Evolutionary conservation across 2,113 vertebrate species (phyloP), one percentile per base, ranked within the genome.

Genomic region (Poicephalus meyeri): DNA sequence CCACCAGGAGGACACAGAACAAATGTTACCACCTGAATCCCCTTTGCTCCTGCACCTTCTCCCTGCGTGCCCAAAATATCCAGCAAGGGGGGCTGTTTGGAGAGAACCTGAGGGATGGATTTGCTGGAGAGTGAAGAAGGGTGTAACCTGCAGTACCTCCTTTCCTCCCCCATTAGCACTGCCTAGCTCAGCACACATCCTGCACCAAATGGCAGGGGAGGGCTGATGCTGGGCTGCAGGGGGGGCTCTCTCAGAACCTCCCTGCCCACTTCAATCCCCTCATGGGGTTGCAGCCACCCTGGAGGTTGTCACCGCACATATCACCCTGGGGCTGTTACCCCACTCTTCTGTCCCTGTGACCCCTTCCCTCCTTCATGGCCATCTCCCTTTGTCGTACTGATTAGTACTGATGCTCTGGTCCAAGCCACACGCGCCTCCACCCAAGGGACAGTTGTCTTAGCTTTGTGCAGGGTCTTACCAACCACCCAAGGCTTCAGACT

Each of bases 11-110:
- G 56, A 96, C 1, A 2, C 56, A 35, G 69, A 86, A 87, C 53
- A 94, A 93, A 92, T 56, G 66, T 83, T 69, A 58, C 70, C 91
- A 90, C 93, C 88, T 95, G 88, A 94, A 68, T 78, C 5, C 37
- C 29, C 28, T n/a, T 35, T 46, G 7, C 35, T 58, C 47, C 77
- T 15, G 26, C 73, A 91, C 77, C 83, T 88, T 86, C 44, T 76
- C 80, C 60, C 86, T 49, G 8, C 55, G 3, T 58, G 55, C 55
- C 44, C 2, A 1, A 90, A 88, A 65, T 78, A 18, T 25, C 16
- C 41, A 53, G 46, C 1, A 17, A 5, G 37, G 2, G 1, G 14
- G 5, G 7, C 29, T 68, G 9, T 70, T 39, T 58, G 44, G 44
- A 65, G 37, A 52, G 64, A 82, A 46, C 28, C 28, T 2, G 1